phyloP scores from a whole-genome alignment of 2,888 invertebrate genomes.

The Zootermopsis nevadensis region DNA sequence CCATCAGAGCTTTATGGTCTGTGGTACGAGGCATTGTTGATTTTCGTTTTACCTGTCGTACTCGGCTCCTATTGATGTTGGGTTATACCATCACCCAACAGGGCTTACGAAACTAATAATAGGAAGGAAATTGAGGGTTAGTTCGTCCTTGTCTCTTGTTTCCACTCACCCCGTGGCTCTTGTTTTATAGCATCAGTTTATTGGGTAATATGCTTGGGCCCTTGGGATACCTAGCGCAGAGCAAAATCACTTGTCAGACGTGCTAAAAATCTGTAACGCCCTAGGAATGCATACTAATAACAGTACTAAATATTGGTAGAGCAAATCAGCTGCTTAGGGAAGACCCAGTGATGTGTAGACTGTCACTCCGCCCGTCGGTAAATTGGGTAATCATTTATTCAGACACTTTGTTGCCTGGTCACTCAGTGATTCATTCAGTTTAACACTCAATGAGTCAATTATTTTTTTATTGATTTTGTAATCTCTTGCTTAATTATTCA shows the following conservation, averaged over 20 bases:
- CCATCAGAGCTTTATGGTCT: background rate
- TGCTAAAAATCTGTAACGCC: background rate
- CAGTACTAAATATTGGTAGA: no score
- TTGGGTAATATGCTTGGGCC: background rate
- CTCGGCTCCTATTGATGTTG: conserved; percentile 5
- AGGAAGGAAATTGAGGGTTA: background rate
- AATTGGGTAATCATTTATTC: no score
- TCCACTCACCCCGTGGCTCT: background rate
- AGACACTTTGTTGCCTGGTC: no score
- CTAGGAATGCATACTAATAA: no score
- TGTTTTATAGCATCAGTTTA: background rate
- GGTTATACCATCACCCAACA: background rate
- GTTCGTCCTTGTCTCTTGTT: background rate
- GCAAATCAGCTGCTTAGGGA: no score
- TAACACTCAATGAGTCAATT: no score
- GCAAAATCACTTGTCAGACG: background rate
- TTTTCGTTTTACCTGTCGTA: conserved; percentile 43
- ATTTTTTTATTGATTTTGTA: no score
- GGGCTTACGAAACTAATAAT: conserved; percentile 8
- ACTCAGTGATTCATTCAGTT: no score
- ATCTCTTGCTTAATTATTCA: no score
- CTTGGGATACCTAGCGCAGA: background rate
- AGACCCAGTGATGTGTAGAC: no score
- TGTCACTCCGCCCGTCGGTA: no score
- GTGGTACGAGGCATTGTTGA: conserved; percentile 39